These are phyloP conservation scores for Gonatopus flavifemur DNA, from an alignment of 1,140 invertebrate species.

Conservation along the genomic window DNA sequence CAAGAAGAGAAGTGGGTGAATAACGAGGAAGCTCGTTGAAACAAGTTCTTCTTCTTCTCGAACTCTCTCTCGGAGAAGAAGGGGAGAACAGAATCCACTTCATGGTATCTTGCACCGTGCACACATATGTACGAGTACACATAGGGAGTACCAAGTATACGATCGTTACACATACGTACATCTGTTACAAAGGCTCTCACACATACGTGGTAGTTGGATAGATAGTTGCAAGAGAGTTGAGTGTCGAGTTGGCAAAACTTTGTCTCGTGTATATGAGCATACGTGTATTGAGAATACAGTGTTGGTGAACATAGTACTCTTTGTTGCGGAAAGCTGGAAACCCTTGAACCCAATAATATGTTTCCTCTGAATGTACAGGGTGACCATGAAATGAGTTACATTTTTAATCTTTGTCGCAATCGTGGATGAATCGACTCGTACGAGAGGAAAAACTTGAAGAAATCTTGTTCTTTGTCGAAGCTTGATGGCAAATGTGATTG, in stretches of 20 bases:
- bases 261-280: conserved; percentile 16
- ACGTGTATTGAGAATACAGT: too few relatives aligned
- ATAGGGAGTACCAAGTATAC: conserved; percentile 14
- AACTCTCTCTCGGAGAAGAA: conserved; percentile 31
- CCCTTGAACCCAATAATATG: too few relatives aligned
- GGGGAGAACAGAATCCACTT: conserved; percentile 31
- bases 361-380: too few relatives aligned
- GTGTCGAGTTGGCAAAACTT: conserved; percentile 21
- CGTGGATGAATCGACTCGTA: too few relatives aligned
- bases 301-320: too few relatives aligned
- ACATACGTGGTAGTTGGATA: conserved; percentile 4
- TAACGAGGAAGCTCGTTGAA: conserved; percentile 25
- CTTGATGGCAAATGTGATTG: too few relatives aligned
- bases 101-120: conserved; percentile 12
- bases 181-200: not conserved
- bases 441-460: too few relatives aligned
- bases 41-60: conserved; percentile 31
- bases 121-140: not conserved
- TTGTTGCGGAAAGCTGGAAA: too few relatives aligned
- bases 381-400: too few relatives aligned
- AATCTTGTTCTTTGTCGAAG: too few relatives aligned
- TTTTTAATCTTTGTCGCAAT: too few relatives aligned
- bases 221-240: conserved; percentile 13
- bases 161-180: conserved; percentile 5
- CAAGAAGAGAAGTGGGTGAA: conserved; percentile 13